These are phyloP conservation scores for Plumapathes pennacea DNA, from an alignment of 92 coral and sea anemone species.

Conservation along the genomic window DNA sequence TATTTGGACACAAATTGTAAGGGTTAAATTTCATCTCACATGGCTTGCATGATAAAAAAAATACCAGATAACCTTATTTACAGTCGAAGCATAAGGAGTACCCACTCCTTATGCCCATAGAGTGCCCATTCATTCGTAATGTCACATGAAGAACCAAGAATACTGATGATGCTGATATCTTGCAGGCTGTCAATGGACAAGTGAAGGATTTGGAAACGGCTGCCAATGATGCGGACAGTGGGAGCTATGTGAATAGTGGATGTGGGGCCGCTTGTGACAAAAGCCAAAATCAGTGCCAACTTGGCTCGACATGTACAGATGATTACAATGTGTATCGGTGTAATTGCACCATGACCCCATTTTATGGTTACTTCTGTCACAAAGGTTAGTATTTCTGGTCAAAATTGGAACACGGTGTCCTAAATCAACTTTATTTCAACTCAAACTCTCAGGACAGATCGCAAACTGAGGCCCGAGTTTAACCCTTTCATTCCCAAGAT, in stretches of 20 bases:
- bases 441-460: no score
- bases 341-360: conserved; percentile 78
- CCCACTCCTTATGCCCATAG: no score
- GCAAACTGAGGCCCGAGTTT: no score
- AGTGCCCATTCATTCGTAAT: no score
- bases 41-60: no score
- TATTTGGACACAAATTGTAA: neutral
- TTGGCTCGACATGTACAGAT: conserved; percentile 63
- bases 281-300: conserved; percentile 33
- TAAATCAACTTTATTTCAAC: no score
- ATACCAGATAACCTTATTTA: no score
- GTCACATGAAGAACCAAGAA: no score
- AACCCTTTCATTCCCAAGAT: no score
- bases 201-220: conserved; percentile 53
- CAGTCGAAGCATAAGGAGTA: no score
- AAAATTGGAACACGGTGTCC: no score
- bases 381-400: conserved; percentile 46
- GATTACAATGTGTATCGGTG: conserved; percentile 72
- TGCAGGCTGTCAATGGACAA: conserved; percentile 72
- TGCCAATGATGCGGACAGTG: conserved; percentile 32
- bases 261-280: conserved; percentile 61
- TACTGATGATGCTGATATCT: neutral
- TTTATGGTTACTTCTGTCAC: conserved; percentile 75
- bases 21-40: neutral
- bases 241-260: conserved; percentile 70